Percentiles rank a stretch among this genome's conserved stretches.
phyloP scores from a whole-genome alignment of 2,888 invertebrate species.

The Temnothorax unifasciatus region DNA sequence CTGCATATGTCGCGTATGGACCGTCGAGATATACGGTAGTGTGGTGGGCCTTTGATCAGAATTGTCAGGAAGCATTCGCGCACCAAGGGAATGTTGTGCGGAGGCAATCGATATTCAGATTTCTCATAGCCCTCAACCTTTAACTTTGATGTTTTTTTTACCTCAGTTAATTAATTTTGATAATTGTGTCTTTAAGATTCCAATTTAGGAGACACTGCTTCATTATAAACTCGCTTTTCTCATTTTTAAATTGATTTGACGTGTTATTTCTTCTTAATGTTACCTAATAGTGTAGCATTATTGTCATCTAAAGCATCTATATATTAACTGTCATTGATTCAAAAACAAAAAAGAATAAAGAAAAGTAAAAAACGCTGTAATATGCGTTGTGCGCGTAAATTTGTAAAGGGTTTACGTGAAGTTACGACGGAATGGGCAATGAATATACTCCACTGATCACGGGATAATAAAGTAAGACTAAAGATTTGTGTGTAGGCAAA shows the following conservation, averaged over 20 bases:
- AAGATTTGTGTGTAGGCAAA: constrained; percentile 19
- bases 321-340: neutral
- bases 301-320: neutral
- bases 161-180: neutral
- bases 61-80: constrained; percentile 4
- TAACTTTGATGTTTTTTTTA: neutral
- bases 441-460: constrained; percentile 24
- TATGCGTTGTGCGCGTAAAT: neutral
- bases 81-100: neutral
- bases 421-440: neutral
- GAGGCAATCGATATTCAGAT: constrained; percentile 22
- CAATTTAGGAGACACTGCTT: neutral
- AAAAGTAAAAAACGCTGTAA: neutral
- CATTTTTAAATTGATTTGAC: neutral
- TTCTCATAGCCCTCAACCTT: neutral
- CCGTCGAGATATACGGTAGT: neutral
- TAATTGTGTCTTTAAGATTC: neutral
- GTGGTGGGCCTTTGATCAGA: constrained; percentile 25
- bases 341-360: neutral
- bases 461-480: constrained; percentile 20
- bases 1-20: constrained; percentile 27
- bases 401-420: neutral
- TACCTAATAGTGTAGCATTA: neutral
- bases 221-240: neutral
- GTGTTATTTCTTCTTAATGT: neutral